These are phyloP conservation scores for Tribolium castaneum DNA, from an alignment of 1,140 invertebrate genomes.

Conservation along the genomic window DNA sequence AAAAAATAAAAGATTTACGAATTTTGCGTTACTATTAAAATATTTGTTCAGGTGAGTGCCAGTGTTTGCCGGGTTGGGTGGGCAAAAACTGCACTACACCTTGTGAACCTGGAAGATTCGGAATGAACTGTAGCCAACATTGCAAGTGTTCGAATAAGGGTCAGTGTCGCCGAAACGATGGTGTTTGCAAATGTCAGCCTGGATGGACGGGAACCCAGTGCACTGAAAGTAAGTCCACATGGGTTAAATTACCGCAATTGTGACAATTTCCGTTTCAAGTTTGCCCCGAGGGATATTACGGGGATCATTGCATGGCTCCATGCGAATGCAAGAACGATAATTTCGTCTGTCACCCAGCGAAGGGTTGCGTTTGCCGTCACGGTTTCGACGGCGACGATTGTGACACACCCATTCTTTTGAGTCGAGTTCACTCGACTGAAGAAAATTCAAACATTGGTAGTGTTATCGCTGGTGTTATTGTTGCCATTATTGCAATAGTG, in stretches of 20 bases:
- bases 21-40: too few relatives aligned
- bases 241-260: too few relatives aligned
- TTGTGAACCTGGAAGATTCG: conserved; percentile 85
- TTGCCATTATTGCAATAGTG: conserved; percentile 71
- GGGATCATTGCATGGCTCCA: conserved; percentile 85
- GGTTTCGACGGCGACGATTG: conserved; percentile 78
- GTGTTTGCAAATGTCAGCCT: conserved; percentile 81
- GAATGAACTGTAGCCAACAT: conserved; percentile 85
- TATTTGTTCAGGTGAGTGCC: conserved; percentile 77
- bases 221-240: conserved; percentile 73
- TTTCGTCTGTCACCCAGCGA: conserved; percentile 83
- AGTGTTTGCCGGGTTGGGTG: conserved; percentile 87
- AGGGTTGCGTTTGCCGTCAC: conserved; percentile 84
- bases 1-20: too few relatives aligned
- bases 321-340: conserved; percentile 82
- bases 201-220: conserved; percentile 86
- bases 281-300: conserved; percentile 91
- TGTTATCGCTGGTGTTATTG: conserved; percentile 73
- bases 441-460: conserved; percentile 54
- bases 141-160: conserved; percentile 88
- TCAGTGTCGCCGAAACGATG: conserved; percentile 82
- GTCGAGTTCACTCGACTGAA: conserved; percentile 34
- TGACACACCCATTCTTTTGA: conserved; percentile 61
- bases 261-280: conserved; percentile 67
- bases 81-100: conserved; percentile 82